Conservation (phyloP, 2,113 vertebrate species). For the Ammodytes dubius region DNA sequence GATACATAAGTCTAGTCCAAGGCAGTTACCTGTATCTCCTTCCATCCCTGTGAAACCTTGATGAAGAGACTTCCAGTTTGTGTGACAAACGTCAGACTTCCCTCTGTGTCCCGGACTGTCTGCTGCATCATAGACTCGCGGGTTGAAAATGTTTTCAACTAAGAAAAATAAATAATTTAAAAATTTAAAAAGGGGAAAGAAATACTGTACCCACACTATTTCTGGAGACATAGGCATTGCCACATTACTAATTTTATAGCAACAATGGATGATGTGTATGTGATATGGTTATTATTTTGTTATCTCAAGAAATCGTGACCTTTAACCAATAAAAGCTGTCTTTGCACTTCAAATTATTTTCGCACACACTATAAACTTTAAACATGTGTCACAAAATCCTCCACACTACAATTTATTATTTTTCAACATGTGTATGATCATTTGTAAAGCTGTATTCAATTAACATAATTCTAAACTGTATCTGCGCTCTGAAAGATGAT, state of each 20-base stretch:
- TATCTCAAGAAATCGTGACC: no score
- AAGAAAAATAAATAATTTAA: background rate
- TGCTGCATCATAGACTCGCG: conserved; percentile 89
- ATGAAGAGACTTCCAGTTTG: conserved; percentile 90
- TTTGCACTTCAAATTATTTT: no score
- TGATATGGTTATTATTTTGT: background rate
- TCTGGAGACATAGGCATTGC: background rate
- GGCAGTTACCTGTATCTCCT: conserved; percentile 90
- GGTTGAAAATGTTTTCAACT: conserved; percentile 85
- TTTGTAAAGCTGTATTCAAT: no score
- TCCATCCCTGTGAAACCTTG: conserved; percentile 93
- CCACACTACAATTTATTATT: no score
- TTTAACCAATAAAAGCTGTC: no score
- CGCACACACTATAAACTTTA: no score
- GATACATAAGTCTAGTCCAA: background rate
- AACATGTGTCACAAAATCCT: no score
- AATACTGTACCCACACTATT: background rate
- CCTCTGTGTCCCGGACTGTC: conserved; percentile 86
- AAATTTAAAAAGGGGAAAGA: background rate
- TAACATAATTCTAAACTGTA: no score
- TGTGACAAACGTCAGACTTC: conserved; percentile 87
- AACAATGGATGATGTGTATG: background rate
- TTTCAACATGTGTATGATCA: no score
- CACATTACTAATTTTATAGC: background rate
- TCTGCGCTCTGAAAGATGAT: no score